Evolutionary conservation across 2,113 vertebrate species (phyloP), one percentile per base, ranked within the genome.

Genomic region (Otocyon megalotis): DNA sequence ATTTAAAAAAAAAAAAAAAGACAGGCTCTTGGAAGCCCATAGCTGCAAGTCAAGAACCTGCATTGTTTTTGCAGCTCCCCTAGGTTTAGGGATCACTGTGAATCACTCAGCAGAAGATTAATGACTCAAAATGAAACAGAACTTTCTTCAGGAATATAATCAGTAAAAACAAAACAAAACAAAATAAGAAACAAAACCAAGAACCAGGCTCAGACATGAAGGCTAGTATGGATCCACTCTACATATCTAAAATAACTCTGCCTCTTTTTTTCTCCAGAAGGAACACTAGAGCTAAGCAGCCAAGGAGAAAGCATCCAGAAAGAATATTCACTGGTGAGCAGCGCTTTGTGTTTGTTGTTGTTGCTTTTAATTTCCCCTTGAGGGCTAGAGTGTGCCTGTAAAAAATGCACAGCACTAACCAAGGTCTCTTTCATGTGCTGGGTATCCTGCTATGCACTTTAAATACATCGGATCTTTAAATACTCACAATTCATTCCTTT

Each of bases 321-420:
- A 62, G 10, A n/a, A 48, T 0, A 20, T 4, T 26, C 26, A 37
- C 62, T n/a, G 8, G 28, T 26, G 54, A 94, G 76, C 19, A 53
- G 43, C 26, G 30, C 7, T 32, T 65, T 3, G 3, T 3, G 24
- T 35, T 69, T 22, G 35, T 26, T 35, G 30, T 60, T 60, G 11
- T 26, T 30, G 19, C 50, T 58, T 50, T 58, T 5, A n/a, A 58
- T 26, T 28, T 62, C 50, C 53, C 30, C 60, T 69, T 28, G 19
- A 82, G n/a, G 22, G 89, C 26, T 54, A n/a, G 28, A 30, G 0
- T 2, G 0, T 15, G 30, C 0, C 9, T 37, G 4, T n/a, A 37
- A 93, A 48, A 77, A 82, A 71, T 2, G 26, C 22, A 9, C 17
- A 54, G 37, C 76, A 56, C 30, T 13, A 24, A 56, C 62, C 16